Base-by-base conservation (phyloP, 2,888 invertebrate genomes). In the Hirtodrosophila duncani region DNA sequence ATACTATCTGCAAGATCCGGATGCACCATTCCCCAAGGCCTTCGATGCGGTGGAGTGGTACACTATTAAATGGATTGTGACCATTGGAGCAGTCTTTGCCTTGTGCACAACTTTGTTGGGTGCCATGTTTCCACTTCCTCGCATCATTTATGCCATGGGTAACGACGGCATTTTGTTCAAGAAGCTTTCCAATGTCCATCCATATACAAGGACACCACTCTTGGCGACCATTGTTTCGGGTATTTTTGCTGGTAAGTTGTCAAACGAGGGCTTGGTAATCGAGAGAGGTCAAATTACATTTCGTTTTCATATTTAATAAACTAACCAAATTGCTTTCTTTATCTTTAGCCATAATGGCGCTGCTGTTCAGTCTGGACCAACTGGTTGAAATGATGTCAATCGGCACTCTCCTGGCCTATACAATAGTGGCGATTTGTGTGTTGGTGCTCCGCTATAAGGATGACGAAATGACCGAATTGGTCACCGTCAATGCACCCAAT, bases 401-500 rank as follows among this genome's bases (percentile, higher is more conserved):
- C 23, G 23, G 23, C 23, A 23, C 23, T 8, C 23, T 23, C 0
- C 23, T 23, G 3, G 23, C 23, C 2, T 23, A n/a, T 3, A 8
- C 9, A 0, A 8, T 23, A 3, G 23, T 23, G n/a, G 8, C n/a
- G 8, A 9, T 8, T 3, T 8, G 23, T 1, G 23, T 23, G 1
- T 3, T 23, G 3, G 23, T 23, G n/a, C 23, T 23, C n/a, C 23
- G 23, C 23, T 9, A 9, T 8, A 3, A 23, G 8, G n/a, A 8
- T 8, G n/a, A 8, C n/a, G 23, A 23, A 16, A 68, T 78, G 84
- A 51, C 84, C 71, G 68, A 78, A 21, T 37, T 82, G 48, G 27
- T 88, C 81, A 77, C 86, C 79, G 2, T 82, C 50, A 10, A 71
- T 7, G 39, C 74, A 0, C 78, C 83, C 1, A 65, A 87, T 79